These are phyloP conservation scores for Muscicapa adusta DNA, from an alignment of 2,113 vertebrate genomes.

Conservation along the genomic window DNA sequence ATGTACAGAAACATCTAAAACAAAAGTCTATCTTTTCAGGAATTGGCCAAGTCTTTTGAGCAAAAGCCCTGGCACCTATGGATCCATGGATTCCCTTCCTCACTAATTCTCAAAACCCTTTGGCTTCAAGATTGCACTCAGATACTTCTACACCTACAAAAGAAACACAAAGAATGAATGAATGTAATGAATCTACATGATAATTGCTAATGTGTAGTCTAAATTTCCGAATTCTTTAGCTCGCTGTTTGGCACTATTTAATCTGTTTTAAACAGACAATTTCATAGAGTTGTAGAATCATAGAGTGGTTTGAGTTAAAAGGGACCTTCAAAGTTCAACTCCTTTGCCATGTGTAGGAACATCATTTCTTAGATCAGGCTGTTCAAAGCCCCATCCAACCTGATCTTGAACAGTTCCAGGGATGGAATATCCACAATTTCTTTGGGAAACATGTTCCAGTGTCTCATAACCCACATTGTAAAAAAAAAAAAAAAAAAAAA, in stretches of 20 bases:
- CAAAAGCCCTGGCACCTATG: neutral
- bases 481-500: neutral
- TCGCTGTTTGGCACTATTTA: neutral
- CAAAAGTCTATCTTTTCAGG: neutral
- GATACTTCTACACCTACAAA: neutral
- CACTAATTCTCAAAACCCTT: neutral
- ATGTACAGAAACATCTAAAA: neutral
- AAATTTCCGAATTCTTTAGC: neutral
- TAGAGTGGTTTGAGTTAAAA: neutral
- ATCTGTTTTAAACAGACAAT: neutral
- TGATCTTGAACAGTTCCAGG: neutral
- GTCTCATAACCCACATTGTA: neutral
- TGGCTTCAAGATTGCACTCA: neutral
- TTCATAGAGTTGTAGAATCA: neutral
- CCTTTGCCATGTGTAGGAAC: neutral
- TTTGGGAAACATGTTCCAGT: neutral
- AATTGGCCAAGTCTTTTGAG: neutral
- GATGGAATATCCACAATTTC: neutral
- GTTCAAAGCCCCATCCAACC: neutral
- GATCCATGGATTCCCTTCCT: neutral
- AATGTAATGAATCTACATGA: neutral
- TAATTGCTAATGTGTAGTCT: neutral
- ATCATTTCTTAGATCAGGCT: neutral
- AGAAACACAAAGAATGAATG: rapidly evolving
- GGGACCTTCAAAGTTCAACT: neutral